Evolutionary conservation across 2,797 vertebrate genomes (phyloP), one percentile per base, ranked within the genome.

Genomic region (Paratrypauchen microcephalus): DNA sequence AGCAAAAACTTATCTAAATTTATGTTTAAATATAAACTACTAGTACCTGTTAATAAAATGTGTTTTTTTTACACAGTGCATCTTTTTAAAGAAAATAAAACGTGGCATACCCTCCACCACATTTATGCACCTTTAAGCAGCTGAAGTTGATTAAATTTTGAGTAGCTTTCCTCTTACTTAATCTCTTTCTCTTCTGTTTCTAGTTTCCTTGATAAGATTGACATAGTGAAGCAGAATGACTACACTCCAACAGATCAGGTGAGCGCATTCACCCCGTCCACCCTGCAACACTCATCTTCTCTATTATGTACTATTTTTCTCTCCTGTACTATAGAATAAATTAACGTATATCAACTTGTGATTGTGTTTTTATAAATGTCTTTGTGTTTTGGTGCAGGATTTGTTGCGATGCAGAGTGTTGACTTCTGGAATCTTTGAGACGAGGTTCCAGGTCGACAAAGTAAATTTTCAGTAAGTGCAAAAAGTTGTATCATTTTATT

Each of bases 401-500:
- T 95, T 99, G 81, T 93, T 99, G 83, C 94, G 97, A 93, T 99
- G 97, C 96, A 93, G 97, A 87, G 97, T 98, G 80, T 91, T 99
- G 92, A 99, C 97, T 78, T 98, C 97, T 70, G 97, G 97, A 89
- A 99, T 99, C 93, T 98, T 98, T 72, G 97, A 99, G 95, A 99
- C 97, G 66, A 96, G 93, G 93, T 99, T 99, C 93, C 97, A 99
- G 88, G 96, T 99, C 89, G 97, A 98, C 91, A 98, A 98, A 96
- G 97, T 99, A 88, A 98, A 98, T 93, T 99, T 98, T 92, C 97
- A 98, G 97, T 98, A 84, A 96, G 96, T 95, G 16, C 52, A 21
- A 5, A 32, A 19, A 9, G 15, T 13, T 13, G 1, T 2, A 16
- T 45, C 13, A 2, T 15, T 15, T 45, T 45, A 45, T 45, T 15